Percentiles rank a stretch among this genome's conserved stretches.
phyloP scores from a whole-genome alignment of 2,797 vertebrate genomes.

The Thamnophis elegans region DNA sequence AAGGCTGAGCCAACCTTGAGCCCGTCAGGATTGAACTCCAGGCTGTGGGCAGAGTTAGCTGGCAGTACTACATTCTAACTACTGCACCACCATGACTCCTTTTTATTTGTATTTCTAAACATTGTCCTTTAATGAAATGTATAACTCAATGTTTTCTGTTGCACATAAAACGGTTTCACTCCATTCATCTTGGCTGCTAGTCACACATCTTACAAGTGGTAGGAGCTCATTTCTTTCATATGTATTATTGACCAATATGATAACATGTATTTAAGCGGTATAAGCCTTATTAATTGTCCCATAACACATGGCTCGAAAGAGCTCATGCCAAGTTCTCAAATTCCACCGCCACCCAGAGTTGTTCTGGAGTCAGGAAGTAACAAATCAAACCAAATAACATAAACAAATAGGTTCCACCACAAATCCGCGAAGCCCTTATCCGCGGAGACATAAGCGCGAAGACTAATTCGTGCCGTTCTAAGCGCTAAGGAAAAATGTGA shows the following conservation, averaged over 20 bases:
- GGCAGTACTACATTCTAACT: too few species aligned
- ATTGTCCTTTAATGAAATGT: neutral
- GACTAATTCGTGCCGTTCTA: too few species aligned
- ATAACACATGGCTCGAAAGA: neutral
- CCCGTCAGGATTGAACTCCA: too few species aligned
- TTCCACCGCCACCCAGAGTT: neutral
- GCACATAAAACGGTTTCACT: neutral
- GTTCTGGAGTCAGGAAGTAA: neutral
- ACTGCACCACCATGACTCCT: too few species aligned
- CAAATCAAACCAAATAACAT: neutral
- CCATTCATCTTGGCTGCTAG: neutral
- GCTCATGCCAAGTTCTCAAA: neutral
- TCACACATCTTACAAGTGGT: neutral
- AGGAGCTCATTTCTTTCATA: neutral
- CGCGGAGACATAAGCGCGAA: too few species aligned
- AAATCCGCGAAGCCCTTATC: too few species aligned
- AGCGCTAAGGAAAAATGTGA: too few species aligned
- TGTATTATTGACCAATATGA: neutral
- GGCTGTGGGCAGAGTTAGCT: too few species aligned
- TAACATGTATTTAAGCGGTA: neutral
- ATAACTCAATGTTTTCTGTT: neutral
- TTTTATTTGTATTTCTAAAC: neutral
- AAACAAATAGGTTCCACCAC: too few species aligned
- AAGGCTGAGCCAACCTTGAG: too few species aligned
- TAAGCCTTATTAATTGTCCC: neutral